Percentiles rank a stretch among this genome's conserved stretches.
Evolutionary conservation across 2,888 invertebrate genomes (phyloP).

Genomic region (Polymixis flavicincta): DNA sequence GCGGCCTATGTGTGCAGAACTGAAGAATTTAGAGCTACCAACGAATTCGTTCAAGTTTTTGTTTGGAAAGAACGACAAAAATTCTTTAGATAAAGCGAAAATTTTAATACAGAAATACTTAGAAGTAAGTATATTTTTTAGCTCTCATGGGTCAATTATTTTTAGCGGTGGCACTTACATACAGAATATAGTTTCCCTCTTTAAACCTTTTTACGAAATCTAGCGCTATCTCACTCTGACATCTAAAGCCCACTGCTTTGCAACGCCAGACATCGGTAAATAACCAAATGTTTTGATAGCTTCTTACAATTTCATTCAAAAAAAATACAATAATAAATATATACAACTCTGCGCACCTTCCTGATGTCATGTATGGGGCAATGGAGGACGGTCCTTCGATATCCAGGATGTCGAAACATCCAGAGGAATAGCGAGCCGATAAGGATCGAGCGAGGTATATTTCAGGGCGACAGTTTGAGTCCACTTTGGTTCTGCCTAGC

Average conservation of each 20-base stretch:
- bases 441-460: too few relatives aligned
- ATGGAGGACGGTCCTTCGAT: too few relatives aligned
- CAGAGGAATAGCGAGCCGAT: too few relatives aligned
- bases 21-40: conserved; percentile 95
- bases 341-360: too few relatives aligned
- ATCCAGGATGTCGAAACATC: too few relatives aligned
- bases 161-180: background rate
- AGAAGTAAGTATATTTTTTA: conserved; percentile 91
- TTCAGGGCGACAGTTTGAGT: too few relatives aligned
- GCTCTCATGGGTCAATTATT: background rate
- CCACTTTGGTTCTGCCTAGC: too few relatives aligned
- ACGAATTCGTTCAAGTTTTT: conserved; percentile 95
- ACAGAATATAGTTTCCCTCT: background rate
- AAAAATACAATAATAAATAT: too few relatives aligned
- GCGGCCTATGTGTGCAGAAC: conserved; percentile 94
- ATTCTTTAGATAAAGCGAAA: conserved; percentile 95
- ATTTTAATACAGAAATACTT: conserved; percentile 96
- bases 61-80: conserved; percentile 95
- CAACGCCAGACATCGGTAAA: background rate
- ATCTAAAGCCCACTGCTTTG: background rate
- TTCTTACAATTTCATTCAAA: background rate
- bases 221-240: background rate
- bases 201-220: background rate
- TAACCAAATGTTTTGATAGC: background rate
- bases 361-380: too few relatives aligned